phyloP scores from a whole-genome alignment of 1,140 invertebrate species.

The Liolophura sinensis region DNA sequence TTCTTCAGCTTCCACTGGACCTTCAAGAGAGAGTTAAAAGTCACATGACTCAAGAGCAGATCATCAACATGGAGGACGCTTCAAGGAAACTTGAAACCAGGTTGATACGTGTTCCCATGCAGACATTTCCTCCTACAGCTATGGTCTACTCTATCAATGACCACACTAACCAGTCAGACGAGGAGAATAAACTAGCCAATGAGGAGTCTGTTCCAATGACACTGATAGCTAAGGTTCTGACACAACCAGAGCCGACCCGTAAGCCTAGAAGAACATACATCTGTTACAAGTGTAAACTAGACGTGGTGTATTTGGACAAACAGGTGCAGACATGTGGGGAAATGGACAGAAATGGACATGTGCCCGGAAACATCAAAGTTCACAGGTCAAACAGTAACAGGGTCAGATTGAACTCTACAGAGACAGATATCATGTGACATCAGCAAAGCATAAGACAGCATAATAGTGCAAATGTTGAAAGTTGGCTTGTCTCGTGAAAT shows the following conservation, averaged over 20 bases:
- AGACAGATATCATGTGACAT: too few relatives aligned
- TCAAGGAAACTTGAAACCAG: conserved; percentile 62
- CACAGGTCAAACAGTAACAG: too few relatives aligned
- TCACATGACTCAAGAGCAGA: conserved; percentile 58
- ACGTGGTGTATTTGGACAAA: conserved; percentile 41
- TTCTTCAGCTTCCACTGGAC: conserved; percentile 81
- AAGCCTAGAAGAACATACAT: conserved; percentile 40
- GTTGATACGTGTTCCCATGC: conserved; percentile 78
- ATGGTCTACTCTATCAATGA: conserved; percentile 83
- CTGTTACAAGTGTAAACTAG: conserved; percentile 44
- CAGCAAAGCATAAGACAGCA: too few relatives aligned
- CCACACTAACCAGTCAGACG: conserved; percentile 25
- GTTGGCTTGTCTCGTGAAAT: too few relatives aligned
- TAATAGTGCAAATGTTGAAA: too few relatives aligned
- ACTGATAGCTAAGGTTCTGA: conserved; percentile 90
- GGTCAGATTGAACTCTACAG: too few relatives aligned
- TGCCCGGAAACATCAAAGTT: too few relatives aligned
- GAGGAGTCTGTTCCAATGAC: conserved; percentile 84
- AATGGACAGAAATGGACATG: too few relatives aligned
- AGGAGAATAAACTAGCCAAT: conserved; percentile 29
- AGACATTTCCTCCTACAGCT: conserved; percentile 83
- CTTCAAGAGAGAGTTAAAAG: conserved; percentile 81
- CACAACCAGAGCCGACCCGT: conserved; percentile 66
- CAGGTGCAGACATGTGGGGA: conserved; percentile 29
- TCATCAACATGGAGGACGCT: conserved; percentile 40